These are phyloP conservation scores for Anarrhichthys ocellatus DNA, from an alignment of 2,113 vertebrate species.

Conservation along the genomic window DNA sequence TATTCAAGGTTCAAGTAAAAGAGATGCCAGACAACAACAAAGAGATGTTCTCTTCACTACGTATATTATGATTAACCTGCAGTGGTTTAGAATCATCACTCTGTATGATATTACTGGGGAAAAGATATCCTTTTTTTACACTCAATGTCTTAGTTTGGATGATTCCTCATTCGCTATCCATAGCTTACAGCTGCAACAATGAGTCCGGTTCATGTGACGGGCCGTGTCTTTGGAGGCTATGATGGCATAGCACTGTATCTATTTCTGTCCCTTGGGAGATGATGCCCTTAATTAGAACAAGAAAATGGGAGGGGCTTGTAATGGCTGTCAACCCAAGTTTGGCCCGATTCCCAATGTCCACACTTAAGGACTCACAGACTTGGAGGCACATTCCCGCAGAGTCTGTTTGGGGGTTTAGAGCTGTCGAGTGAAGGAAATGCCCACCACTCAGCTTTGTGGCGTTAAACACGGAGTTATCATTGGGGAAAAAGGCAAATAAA, in stretches of 20 bases:
- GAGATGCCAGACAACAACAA: background rate
- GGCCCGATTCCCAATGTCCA: background rate
- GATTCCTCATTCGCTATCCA: background rate
- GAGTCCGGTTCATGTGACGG: slow-evolving; percentile 6
- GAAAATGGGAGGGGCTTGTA: slow-evolving; percentile 15
- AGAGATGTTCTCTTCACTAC: background rate
- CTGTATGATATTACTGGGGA: background rate
- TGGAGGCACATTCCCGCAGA: background rate
- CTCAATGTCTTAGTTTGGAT: background rate
- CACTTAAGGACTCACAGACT: background rate
- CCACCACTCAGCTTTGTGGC: background rate
- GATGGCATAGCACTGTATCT: slow-evolving; percentile 30
- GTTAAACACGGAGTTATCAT: background rate
- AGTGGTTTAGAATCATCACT: slow-evolving; percentile 9
- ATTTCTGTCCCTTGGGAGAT: slow-evolving; percentile 32
- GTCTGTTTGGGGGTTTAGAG: background rate
- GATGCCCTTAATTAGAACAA: slow-evolving; percentile 34
- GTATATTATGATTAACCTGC: background rate
- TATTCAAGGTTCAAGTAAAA: slow-evolving; percentile 3
- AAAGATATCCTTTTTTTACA: background rate
- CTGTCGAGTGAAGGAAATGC: background rate
- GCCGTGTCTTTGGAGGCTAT: slow-evolving; percentile 16
- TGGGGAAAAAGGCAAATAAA: background rate
- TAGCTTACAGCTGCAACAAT: slow-evolving; percentile 24
- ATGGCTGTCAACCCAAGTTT: slow-evolving; percentile 38